Conservation (phyloP, 2,113 vertebrate genomes). For the Sakesphorus luctuosus region DNA sequence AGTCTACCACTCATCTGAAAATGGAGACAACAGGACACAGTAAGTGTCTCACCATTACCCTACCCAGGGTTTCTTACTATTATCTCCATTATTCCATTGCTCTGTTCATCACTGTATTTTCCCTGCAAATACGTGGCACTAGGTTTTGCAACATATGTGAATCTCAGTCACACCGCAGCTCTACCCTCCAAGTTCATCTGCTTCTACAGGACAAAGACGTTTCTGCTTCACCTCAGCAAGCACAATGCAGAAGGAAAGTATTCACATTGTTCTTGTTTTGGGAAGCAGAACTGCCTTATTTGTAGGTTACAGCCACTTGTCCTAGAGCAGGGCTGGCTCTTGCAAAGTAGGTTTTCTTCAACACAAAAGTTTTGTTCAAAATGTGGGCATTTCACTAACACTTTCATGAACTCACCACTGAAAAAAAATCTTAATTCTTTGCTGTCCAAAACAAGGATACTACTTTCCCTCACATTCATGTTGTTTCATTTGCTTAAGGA, state of each 20-base stretch:
- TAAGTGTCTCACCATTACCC: background rate
- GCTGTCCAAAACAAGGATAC: background rate
- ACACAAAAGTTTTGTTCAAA: background rate
- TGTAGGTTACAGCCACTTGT: background rate
- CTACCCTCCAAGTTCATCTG: background rate
- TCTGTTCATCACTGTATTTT: background rate
- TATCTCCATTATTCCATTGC: background rate
- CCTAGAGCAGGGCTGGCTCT: background rate
- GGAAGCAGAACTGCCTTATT: background rate
- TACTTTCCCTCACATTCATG: background rate
- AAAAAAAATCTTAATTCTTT: background rate
- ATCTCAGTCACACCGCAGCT: background rate
- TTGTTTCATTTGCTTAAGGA: background rate
- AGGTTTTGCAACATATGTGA: rapidly evolving
- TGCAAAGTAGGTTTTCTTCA: background rate
- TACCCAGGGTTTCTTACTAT: rapidly evolving
- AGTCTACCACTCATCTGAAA: background rate
- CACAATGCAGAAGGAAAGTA: background rate
- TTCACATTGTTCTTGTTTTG: background rate
- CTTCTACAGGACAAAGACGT: background rate
- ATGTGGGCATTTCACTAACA: background rate
- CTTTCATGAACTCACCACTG: background rate
- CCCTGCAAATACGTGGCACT: background rate
- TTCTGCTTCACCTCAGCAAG: background rate
- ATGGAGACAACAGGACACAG: background rate